Evolutionary conservation across 2,113 vertebrate species (phyloP).

Genomic region (Perccottus glenii): DNA sequence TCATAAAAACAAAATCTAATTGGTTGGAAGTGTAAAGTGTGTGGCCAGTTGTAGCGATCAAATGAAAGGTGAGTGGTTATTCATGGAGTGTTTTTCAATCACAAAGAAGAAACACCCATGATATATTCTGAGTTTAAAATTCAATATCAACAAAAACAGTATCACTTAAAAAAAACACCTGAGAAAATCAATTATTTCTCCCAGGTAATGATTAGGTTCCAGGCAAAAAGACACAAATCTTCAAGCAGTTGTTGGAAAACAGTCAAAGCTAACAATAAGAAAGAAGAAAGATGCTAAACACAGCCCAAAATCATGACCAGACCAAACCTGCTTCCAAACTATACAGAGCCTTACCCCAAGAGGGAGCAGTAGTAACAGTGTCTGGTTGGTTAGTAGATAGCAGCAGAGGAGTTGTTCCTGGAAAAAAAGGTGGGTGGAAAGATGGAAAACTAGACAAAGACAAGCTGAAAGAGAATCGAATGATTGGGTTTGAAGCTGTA

Average conservation of each 20-base stretch:
- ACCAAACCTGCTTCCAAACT: not conserved
- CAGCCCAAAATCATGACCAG: not conserved
- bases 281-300: not conserved
- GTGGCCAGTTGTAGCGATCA: too few relatives aligned
- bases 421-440: conserved; percentile 3
- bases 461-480: not conserved
- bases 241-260: not conserved
- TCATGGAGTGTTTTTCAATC: too few relatives aligned
- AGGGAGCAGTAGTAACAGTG: conserved; percentile 19
- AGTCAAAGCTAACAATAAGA: not conserved
- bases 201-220: too few relatives aligned
- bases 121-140: too few relatives aligned
- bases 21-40: too few relatives aligned
- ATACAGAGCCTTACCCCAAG: conserved; percentile 39
- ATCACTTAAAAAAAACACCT: too few relatives aligned
- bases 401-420: conserved; percentile 12
- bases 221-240: not conserved
- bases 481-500: too few relatives aligned
- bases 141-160: too few relatives aligned
- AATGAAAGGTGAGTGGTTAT: too few relatives aligned
- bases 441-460: not conserved
- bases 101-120: too few relatives aligned
- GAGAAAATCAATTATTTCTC: too few relatives aligned
- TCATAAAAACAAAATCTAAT: too few relatives aligned
- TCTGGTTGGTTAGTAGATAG: conserved; percentile 27